Evolutionary conservation across 2,113 vertebrate genomes (phyloP).

Genomic region (Diadophis punctatus): DNA sequence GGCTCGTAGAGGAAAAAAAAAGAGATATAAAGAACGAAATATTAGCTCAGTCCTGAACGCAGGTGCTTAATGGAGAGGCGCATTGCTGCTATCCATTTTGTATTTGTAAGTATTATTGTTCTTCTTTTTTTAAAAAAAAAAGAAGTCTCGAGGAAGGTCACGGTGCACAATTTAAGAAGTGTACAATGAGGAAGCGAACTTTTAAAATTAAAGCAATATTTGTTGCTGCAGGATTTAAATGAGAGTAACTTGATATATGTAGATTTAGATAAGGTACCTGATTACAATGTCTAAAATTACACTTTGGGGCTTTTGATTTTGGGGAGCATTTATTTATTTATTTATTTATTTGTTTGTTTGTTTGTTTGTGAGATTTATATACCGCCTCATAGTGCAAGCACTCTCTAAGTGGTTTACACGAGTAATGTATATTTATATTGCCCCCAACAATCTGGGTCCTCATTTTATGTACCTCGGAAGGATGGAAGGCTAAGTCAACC

Average conservation of each 20-base stretch:
- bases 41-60: conserved; percentile 33
- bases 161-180: neutral
- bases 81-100: conserved; percentile 25
- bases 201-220: neutral
- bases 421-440: too few species aligned
- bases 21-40: conserved; percentile 38
- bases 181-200: neutral
- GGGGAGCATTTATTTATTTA: too few species aligned
- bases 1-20: conserved; percentile 13
- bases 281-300: neutral
- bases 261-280: neutral
- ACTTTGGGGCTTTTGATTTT: neutral
- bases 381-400: too few species aligned
- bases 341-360: too few species aligned
- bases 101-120: conserved; percentile 18
- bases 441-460: too few species aligned
- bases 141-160: conserved; percentile 1
- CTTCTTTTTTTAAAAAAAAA: neutral
- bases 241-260: too few species aligned
- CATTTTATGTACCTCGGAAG: too few species aligned
- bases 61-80: conserved; percentile 10
- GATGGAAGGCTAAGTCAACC: too few species aligned
- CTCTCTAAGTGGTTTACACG: too few species aligned
- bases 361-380: too few species aligned
- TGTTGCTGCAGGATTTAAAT: neutral